A percentile compares a stretch with the other conserved stretches of the same genome.
phyloP scores from a whole-genome alignment of 2,888 invertebrate species.

The Stenchaetothrips biformis region DNA sequence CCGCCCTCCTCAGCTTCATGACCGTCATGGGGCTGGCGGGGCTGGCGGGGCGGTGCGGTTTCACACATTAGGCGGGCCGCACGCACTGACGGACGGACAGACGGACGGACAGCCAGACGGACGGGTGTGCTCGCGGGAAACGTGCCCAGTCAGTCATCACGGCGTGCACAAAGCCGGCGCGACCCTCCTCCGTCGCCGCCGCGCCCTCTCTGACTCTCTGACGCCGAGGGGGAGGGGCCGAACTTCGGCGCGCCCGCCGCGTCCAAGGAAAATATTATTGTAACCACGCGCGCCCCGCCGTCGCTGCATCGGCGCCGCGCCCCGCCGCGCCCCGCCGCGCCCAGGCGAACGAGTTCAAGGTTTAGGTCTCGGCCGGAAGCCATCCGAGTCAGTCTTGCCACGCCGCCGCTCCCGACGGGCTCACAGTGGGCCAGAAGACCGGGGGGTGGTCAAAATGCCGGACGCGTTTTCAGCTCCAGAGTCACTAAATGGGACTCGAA shows the following conservation, averaged over 20 bases:
- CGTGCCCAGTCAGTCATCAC: no score
- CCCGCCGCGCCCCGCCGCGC: no score
- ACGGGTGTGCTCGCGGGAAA: neutral
- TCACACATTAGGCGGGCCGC: conserved; percentile 14
- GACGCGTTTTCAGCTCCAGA: no score
- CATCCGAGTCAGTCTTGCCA: neutral
- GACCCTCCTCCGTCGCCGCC: no score
- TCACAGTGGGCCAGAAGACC: no score
- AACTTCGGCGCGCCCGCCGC: neutral
- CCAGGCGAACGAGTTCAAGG: neutral
- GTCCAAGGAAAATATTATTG: conserved; percentile 16
- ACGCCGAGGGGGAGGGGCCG: no score
- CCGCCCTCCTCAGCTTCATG: neutral
- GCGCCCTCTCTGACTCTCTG: no score
- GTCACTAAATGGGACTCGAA: no score
- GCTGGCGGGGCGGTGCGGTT: neutral
- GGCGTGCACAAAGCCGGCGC: no score
- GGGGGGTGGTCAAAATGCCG: no score
- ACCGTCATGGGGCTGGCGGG: neutral
- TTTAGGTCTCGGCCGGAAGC: neutral
- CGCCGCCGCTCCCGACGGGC: neutral
- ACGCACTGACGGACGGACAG: neutral
- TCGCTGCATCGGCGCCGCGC: no score
- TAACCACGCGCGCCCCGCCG: neutral
- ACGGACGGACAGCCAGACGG: neutral